Evolutionary conservation across 1,140 invertebrate species (phyloP), one percentile per base, ranked within the genome.

Genomic region (Heliothis virescens): DNA sequence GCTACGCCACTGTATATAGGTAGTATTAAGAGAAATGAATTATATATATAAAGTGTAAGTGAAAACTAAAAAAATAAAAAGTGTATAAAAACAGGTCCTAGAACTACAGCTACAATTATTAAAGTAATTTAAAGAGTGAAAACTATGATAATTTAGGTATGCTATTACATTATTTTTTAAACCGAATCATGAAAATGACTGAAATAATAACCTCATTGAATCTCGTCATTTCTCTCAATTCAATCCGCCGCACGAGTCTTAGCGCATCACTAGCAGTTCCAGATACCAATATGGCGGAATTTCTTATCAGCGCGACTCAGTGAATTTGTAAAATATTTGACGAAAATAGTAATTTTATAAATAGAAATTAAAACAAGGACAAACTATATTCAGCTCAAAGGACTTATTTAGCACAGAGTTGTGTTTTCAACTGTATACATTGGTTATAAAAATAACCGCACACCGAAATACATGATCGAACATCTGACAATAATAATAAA

Each of bases 281-380:
- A 63, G 74, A 76, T 47, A 60, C 29, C 83, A 91, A 91, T 85
- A 91, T 91, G 89, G 89, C 89, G 85, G 81, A 79, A 78, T 84
- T 82, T 60, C 67, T 83, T 81, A 83, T 84, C 84, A 88, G 83
- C 63, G 82, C 53, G 11, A 52, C 16, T 48, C 26, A 83, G 80
- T 83, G 79, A 76, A 62, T 62, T 59, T 83, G 63, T 80, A 74
- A 72, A 80, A 79, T 65, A 62, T 82, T 52, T 75, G 77, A 80
- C 62, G 79, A 79, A 80, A 80, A 57, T 79, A 78, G 69, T 63
- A 52, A 67, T 55, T 81, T 72, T 81, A 84, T 78, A 82, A 80
- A 82, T 84, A 84, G 74, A 79, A 69, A 41, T 52, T 79, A 78
- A 81, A 80, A 67, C 34, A 78, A 78, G 57, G 34, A 76, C 34